Conservation (phyloP, 1,140 invertebrate species). For the Heterodera carotae region DNA sequence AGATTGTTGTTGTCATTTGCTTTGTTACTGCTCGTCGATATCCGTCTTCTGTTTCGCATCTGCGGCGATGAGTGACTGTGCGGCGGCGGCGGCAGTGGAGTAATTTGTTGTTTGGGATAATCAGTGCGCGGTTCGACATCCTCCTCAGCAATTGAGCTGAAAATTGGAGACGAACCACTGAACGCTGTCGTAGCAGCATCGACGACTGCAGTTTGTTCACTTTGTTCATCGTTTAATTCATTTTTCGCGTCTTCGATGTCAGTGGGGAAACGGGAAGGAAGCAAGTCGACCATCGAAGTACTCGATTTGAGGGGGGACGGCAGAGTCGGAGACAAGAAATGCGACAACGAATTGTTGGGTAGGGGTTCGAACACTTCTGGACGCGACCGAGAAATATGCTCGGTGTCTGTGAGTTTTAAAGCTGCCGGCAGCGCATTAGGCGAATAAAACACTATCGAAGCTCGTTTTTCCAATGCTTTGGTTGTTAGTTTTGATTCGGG, state of each 20-base stretch:
- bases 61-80: constrained; percentile 6
- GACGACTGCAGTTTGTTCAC: neutral
- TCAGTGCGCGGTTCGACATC: neutral
- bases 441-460: constrained; percentile 11
- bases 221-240: neutral
- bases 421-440: neutral
- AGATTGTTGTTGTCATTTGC: constrained; percentile 17
- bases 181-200: neutral
- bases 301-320: constrained; percentile 10
- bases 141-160: neutral
- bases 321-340: neutral
- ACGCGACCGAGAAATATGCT: neutral
- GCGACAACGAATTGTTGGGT: neutral
- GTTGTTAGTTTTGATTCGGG: neutral
- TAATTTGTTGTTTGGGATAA: neutral
- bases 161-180: neutral
- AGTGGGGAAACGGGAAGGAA: constrained; percentile 24
- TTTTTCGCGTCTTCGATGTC: constrained; percentile 3
- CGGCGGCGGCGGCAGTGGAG: neutral
- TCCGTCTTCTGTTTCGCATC: neutral
- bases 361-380: neutral
- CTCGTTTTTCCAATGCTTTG: neutral
- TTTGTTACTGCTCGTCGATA: constrained; percentile 13
- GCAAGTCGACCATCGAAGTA: constrained; percentile 18
- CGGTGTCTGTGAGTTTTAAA: neutral